Evolutionary conservation across 2,113 vertebrate species (phyloP), one percentile per base, ranked within the genome.

Genomic region (Acrocephalus arundinaceus): DNA sequence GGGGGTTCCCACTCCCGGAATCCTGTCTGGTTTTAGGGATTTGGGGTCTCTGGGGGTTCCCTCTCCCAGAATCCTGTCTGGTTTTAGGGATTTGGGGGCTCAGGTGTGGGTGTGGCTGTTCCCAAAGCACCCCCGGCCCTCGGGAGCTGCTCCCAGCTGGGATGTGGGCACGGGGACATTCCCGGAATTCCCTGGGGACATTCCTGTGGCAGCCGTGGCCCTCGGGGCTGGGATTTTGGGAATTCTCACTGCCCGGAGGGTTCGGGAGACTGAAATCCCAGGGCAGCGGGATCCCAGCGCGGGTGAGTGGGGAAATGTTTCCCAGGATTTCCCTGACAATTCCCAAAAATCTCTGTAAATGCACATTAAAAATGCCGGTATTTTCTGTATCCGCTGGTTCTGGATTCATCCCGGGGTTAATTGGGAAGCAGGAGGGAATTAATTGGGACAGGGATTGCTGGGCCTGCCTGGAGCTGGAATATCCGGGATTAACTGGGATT

Each of bases 401-500:
- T 37, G 54, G 77, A 77, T 95, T n/a, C 52, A 35, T 88, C 22
- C 52, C 12, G 58, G 82, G 84, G 11, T 49, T 15, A 39, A 39
- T 39, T 39, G 37, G 61, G 33, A 55, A 52, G 10, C 3, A 61
- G 81, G 33, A n/a, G 48, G 59, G 18, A 22, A 4, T 52, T 55
- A 7, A 9, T 3, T 37, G 74, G 81, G 45, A 18, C 35, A 48
- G 11, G 48, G 48, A 5, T 68, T 37, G 41, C 49, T 81, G 68
- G 78, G 65, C 3, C 0, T 43, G 55, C 7, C 0, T 1, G 63
- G 83, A 74, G 72, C 46, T 71, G 19, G 30, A 28, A 17, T 31
- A 2, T 23, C 55, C 4, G 0, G 23, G 80, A 3, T 18, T 30
- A 8, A 25, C 9, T 9, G 0, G 1, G 45, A 3, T 0, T 23